Conservation (phyloP, 2,113 vertebrate genomes). For the Todiramphus chloris region DNA sequence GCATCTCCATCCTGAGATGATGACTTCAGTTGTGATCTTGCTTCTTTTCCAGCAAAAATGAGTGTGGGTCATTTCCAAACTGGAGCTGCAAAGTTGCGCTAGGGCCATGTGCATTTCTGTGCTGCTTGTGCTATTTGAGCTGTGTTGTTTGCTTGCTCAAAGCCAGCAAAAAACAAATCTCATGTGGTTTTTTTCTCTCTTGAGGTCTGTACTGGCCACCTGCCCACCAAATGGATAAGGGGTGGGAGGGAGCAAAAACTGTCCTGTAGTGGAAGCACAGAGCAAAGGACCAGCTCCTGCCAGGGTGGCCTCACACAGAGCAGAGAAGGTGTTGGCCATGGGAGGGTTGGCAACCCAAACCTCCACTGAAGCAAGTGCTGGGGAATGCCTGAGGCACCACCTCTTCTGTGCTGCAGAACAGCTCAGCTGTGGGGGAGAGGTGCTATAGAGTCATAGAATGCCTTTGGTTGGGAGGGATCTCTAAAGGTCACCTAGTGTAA, state of each 20-base stretch:
- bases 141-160: neutral
- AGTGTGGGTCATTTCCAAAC: neutral
- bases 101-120: neutral
- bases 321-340: neutral
- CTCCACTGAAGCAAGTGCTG: too few species aligned
- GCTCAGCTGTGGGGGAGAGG: neutral
- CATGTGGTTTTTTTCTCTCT: neutral
- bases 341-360: neutral
- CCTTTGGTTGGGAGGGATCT: too few species aligned
- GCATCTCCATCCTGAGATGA: neutral
- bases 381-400: neutral
- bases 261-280: neutral
- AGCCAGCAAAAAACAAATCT: neutral
- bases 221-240: neutral
- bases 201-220: neutral
- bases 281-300: neutral
- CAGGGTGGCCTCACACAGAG: neutral
- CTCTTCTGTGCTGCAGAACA: neutral
- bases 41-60: neutral
- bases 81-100: neutral
- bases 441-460: too few species aligned
- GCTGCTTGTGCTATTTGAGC: neutral
- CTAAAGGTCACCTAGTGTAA: too few species aligned
- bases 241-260: neutral
- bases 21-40: neutral